Evolutionary conservation across 2,888 invertebrate genomes (phyloP).

Genomic region (Caenorhabditis doughertyi): DNA sequence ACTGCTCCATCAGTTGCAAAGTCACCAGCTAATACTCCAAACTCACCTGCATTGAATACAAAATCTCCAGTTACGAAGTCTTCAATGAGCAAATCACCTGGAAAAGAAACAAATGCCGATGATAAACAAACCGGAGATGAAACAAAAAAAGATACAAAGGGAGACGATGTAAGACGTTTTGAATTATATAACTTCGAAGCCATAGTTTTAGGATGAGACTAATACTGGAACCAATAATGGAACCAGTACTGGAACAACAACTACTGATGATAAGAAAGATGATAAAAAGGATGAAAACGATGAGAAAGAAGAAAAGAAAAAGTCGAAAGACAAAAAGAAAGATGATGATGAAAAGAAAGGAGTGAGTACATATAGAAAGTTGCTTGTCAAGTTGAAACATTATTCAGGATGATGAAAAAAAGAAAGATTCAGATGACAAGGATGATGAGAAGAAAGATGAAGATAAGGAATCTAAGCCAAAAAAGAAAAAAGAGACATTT

Average conservation of each 20-base stretch:
- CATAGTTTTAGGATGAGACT: too few relatives aligned
- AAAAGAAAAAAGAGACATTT: constrained; percentile 16
- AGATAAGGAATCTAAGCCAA: not conserved
- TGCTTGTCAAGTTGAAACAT: not conserved
- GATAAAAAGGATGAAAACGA: not conserved
- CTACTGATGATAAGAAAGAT: not conserved
- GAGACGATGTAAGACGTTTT: too few relatives aligned
- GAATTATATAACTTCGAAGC: too few relatives aligned
- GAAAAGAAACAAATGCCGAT: not conserved
- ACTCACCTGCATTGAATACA: not conserved
- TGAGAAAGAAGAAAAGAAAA: not conserved
- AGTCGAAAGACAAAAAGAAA: not conserved
- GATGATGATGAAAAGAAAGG: not conserved
- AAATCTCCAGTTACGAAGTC: constrained; percentile 20
- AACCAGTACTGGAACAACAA: not conserved
- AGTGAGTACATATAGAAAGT: not conserved
- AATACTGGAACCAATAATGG: not conserved
- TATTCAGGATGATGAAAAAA: constrained; percentile 18
- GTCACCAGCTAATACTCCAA: not conserved
- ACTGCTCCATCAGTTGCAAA: constrained; percentile 31
- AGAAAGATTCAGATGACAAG: constrained; percentile 17
- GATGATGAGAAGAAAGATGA: constrained; percentile 19
- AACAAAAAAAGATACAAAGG: not conserved
- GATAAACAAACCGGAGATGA: not conserved
- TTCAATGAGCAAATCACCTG: constrained; percentile 11